These are phyloP conservation scores for Phacellophora camtschatica DNA, from an alignment of 30 jellyfish, hydroid and myxozoan genomes.

Conservation along the genomic window DNA sequence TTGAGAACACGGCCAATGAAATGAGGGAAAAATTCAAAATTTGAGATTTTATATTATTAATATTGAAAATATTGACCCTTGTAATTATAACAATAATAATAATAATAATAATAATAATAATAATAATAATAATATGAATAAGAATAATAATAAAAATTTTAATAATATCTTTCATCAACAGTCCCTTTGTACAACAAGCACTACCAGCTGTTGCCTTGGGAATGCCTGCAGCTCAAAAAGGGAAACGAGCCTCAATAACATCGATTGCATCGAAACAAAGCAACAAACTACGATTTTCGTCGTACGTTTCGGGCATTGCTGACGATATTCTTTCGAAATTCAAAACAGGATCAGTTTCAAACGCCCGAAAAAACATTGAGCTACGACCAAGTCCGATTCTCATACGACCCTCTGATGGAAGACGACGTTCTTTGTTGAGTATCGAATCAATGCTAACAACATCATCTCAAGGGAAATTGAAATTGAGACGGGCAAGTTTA, in stretches of 20 bases:
- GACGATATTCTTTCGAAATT: constrained; percentile 53
- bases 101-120: too few relatives aligned
- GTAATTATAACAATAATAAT: too few relatives aligned
- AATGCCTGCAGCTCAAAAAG: constrained; percentile 34
- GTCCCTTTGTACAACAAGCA: constrained; percentile 56
- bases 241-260: constrained; percentile 57
- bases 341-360: constrained; percentile 10
- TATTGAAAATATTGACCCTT: too few relatives aligned
- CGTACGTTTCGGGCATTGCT: constrained; percentile 43
- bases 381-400: constrained; percentile 34
- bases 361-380: neutral
- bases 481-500: constrained; percentile 38
- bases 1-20: too few relatives aligned
- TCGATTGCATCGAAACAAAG: constrained; percentile 38
- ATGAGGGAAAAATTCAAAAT: too few relatives aligned
- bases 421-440: constrained; percentile 66
- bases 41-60: too few relatives aligned
- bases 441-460: constrained; percentile 63
- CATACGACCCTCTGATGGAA: constrained; percentile 58
- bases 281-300: constrained; percentile 40
- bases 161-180: neutral
- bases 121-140: too few relatives aligned
- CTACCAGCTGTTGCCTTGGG: constrained; percentile 57
- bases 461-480: constrained; percentile 42
- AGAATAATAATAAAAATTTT: too few relatives aligned